Conservation (phyloP, 1,140 invertebrate species). For the Caerostris darwini region DNA sequence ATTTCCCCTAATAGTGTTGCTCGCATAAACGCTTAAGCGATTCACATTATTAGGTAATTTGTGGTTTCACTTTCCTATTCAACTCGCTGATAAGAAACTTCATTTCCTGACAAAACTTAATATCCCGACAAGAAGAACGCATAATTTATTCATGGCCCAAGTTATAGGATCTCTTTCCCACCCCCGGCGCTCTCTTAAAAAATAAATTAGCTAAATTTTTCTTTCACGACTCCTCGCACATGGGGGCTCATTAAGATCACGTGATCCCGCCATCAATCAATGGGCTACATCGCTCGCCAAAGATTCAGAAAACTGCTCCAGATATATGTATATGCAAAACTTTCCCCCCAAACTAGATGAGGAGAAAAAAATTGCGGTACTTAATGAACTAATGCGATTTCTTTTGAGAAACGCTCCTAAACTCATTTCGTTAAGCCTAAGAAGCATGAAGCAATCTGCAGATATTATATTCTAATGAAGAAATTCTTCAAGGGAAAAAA, state of each 20-base stretch:
- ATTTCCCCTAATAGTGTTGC: too few species aligned
- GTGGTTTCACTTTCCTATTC: neutral
- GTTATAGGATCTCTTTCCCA: constrained; percentile 4
- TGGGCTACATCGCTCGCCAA: neutral
- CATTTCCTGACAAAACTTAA: constrained; percentile 38
- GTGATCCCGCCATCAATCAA: constrained; percentile 57
- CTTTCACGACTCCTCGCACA: constrained; percentile 40
- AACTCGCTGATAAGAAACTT: constrained; percentile 32
- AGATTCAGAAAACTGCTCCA: neutral
- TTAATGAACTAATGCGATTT: constrained; percentile 52
- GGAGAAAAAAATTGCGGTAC: constrained; percentile 25
- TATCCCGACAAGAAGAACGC: constrained; percentile 36
- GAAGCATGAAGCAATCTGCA: constrained; percentile 13
- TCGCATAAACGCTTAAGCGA: too few species aligned
- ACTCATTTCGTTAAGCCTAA: constrained; percentile 24
- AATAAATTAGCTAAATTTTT: constrained; percentile 40
- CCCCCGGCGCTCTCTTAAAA: neutral
- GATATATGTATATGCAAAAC: constrained; percentile 39
- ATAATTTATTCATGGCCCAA: constrained; percentile 55
- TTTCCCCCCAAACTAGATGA: too few species aligned
- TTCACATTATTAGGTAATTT: neutral
- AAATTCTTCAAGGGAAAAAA: neutral
- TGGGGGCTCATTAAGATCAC: constrained; percentile 59
- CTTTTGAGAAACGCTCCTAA: neutral
- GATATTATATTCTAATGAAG: constrained; percentile 35